These are phyloP conservation scores for Molorchus minor DNA, from an alignment of 2,888 invertebrate genomes.

Conservation along the genomic window DNA sequence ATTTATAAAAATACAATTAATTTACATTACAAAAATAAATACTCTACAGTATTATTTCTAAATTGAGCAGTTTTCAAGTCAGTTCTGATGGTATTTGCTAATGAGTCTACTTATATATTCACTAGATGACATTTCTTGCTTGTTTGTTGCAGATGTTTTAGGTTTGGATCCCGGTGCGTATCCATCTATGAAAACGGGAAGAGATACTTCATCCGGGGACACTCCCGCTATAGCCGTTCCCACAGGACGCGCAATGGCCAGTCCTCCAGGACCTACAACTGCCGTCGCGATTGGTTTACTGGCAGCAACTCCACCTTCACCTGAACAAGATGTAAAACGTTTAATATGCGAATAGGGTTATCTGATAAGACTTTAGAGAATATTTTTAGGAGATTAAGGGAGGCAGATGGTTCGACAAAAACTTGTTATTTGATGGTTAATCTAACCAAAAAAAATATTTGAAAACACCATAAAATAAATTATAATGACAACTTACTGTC, in stretches of 20 bases:
- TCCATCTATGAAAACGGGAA: constrained; percentile 56
- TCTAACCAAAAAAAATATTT: too few relatives aligned
- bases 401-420: too few relatives aligned
- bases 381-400: too few relatives aligned
- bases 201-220: constrained; percentile 63
- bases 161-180: constrained; percentile 36
- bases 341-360: too few relatives aligned
- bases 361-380: too few relatives aligned
- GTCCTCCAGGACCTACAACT: constrained; percentile 73
- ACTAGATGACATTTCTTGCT: constrained; percentile 44
- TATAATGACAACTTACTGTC: too few relatives aligned
- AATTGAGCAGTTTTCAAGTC: constrained; percentile 16
- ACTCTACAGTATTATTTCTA: neutral
- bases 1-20: neutral
- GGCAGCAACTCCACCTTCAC: constrained; percentile 76
- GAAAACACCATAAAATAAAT: too few relatives aligned
- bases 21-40: constrained; percentile 1
- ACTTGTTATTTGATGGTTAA: too few relatives aligned
- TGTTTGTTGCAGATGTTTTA: constrained; percentile 27
- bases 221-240: constrained; percentile 81
- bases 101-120: constrained; percentile 58
- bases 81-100: constrained; percentile 56
- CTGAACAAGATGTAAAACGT: constrained; percentile 58
- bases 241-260: constrained; percentile 76
- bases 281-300: constrained; percentile 78